These are phyloP conservation scores for Tetraneura akinire DNA, from an alignment of 1,140 invertebrate species.

Conservation along the genomic window DNA sequence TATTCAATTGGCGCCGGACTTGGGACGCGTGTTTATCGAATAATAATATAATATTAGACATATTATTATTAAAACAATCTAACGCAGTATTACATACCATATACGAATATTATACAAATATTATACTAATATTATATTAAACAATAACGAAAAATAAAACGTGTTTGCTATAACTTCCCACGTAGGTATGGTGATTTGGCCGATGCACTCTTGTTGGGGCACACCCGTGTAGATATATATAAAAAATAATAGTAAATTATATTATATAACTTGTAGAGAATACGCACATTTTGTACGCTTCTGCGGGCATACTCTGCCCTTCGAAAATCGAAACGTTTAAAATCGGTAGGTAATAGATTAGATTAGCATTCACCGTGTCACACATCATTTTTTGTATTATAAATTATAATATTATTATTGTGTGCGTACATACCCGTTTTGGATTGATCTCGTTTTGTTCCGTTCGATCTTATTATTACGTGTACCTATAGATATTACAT, in stretches of 20 bases:
- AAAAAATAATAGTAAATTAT: constrained; percentile 10
- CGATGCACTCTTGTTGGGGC: constrained; percentile 19
- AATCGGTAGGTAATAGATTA: too few species aligned
- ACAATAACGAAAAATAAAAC: too few species aligned
- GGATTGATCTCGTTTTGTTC: constrained; percentile 42
- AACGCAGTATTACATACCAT: too few species aligned
- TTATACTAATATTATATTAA: too few species aligned
- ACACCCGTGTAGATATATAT: constrained; percentile 18
- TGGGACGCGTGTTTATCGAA: constrained; percentile 44
- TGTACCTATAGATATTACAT: neutral
- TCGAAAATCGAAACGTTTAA: too few species aligned
- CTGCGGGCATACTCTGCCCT: constrained; percentile 25
- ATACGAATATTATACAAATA: neutral
- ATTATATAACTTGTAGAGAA: too few species aligned
- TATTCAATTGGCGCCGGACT: constrained; percentile 39
- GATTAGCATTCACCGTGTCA: constrained; percentile 7
- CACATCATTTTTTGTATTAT: neutral
- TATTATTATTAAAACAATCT: too few species aligned
- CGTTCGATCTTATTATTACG: too few species aligned
- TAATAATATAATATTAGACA: neutral
- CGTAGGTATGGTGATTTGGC: neutral
- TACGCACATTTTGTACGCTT: constrained; percentile 21
- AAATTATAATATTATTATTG: too few species aligned
- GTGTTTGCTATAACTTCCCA: constrained; percentile 12
- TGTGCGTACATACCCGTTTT: too few species aligned